Base-by-base conservation (phyloP, 2,888 invertebrate genomes). In the Periphyllus acericola region DNA sequence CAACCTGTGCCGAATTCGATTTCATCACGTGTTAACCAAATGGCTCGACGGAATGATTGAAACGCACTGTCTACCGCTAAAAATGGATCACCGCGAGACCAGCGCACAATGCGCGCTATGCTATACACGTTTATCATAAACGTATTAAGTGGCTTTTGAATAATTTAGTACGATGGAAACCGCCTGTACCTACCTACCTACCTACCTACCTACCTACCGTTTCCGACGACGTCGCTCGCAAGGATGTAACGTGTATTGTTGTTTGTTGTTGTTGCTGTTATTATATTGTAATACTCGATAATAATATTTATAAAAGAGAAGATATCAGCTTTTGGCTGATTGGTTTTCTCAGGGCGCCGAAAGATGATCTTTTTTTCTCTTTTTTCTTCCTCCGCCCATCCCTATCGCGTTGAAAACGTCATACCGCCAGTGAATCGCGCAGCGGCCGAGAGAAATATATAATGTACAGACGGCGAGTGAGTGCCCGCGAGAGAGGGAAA, bases 251-350 rank as follows among this genome's bases (percentile, higher is more conserved):
- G 3, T 5, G 52, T 72, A 52, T 52, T 32, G 21, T 52, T 55
- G 32, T 78, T 0, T 3, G 19, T 14, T 14, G 14, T n/a, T 46
- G 19, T 81, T 68, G 40, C 46, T 46, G 46, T 81, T 46, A 29
- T 80, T 46, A 46, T 32, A 80, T 55, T 55, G 32, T 83, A 52
- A 68, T 68, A 68, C 40, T 3, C 19, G n/a, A 32, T 32, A 32
- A 32, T 32, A 32, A 11, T 9, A 36, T 46, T 46, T 80, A 29
- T 29, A 68, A 68, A 68, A 72, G 52, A 55, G 52, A 19, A 55
- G 34, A 71, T 71, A 82, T 82, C 74, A 25, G 84, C 34, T 78
- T 85, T 85, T 8, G 78, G 78, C 84, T 68, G 84, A 78, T 85
- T 85, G 84, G 78, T 78, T 85, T 78, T 78, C 34, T 40, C 14